Evolutionary conservation across 2,113 vertebrate species (phyloP), one percentile per base, ranked within the genome.

Genomic region (Nerophis lumbriciformis): DNA sequence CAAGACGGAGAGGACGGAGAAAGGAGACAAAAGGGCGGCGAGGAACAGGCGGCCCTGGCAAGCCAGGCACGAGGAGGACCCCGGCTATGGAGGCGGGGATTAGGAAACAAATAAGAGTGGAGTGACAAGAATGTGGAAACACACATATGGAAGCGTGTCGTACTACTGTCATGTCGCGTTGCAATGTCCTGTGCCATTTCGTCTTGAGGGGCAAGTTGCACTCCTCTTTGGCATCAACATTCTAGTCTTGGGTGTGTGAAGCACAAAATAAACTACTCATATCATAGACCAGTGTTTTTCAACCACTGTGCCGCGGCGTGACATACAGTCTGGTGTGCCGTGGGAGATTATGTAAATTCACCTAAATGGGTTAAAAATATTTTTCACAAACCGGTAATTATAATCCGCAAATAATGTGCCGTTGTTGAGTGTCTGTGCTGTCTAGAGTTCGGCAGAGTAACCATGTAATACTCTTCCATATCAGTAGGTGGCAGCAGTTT

Each of bases 51-150:
- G 58, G 71, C 70, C 42, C 2, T 61, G 73, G 76, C 60, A 54
- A 1, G 51, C 51, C 42, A 71, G 64, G 72, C 70, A 64, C 74
- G 76, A 76, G 68, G 73, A 55, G 48, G 62, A 82, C 62, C 62
- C 67, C 70, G 67, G 59, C 65, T 59, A 12, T 77, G 67, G 74
- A 75, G 81, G 75, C 78, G 69, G 75, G 78, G 82, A 87, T 85
- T 83, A 85, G 73, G 66, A 81, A 59, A 79, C 86, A 81, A 85
- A 82, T 81, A 79, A 81, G 74, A 82, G 76, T 1, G 8, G 84
- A 82, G 81, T 79, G 82, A 85, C 79, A 68, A 53, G 82, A 83
- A 87, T 82, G 83, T 75, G 74, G 72, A 82, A 76, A 80, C 80
- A 76, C 69, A 51, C 47, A 62, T 71, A 79, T 51, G 39, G 60